A percentile compares a stretch with the other conserved stretches of the same genome.
Conservation (phyloP, 2,113 vertebrate genomes). For the Tringa solitaria region DNA sequence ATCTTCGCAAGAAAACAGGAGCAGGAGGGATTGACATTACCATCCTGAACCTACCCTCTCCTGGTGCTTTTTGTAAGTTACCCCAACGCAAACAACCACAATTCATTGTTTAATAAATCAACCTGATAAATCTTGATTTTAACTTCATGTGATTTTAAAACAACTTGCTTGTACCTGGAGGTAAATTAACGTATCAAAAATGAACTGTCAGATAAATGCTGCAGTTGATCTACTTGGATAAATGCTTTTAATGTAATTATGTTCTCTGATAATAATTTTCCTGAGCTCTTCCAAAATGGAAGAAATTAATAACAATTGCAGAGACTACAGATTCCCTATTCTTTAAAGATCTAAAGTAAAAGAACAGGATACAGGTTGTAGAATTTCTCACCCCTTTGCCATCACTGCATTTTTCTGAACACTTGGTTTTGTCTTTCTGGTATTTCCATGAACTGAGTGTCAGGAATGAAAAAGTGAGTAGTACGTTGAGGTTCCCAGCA, state of each 20-base stretch:
- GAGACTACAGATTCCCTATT: background rate
- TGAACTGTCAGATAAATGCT: background rate
- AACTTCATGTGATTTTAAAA: background rate
- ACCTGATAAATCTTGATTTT: background rate
- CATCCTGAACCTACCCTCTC: background rate
- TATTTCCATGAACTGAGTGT: background rate
- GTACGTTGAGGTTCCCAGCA: background rate
- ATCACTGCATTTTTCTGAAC: background rate
- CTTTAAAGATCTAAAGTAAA: background rate
- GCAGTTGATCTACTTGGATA: background rate
- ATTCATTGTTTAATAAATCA: background rate
- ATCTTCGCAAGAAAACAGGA: background rate
- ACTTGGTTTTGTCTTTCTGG: background rate
- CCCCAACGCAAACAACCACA: background rate
- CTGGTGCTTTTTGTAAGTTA: background rate
- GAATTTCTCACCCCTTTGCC: background rate
- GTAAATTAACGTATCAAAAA: background rate
- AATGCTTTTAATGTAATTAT: constrained; percentile 3
- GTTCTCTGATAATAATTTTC: background rate
- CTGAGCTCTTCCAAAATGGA: background rate
- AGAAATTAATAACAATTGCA: background rate
- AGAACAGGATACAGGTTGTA: background rate
- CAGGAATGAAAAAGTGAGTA: background rate
- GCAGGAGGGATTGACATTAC: background rate
- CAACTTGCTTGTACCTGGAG: background rate